Base-by-base conservation (phyloP, 2,113 vertebrate genomes). In the Microcebus jonahi region DNA sequence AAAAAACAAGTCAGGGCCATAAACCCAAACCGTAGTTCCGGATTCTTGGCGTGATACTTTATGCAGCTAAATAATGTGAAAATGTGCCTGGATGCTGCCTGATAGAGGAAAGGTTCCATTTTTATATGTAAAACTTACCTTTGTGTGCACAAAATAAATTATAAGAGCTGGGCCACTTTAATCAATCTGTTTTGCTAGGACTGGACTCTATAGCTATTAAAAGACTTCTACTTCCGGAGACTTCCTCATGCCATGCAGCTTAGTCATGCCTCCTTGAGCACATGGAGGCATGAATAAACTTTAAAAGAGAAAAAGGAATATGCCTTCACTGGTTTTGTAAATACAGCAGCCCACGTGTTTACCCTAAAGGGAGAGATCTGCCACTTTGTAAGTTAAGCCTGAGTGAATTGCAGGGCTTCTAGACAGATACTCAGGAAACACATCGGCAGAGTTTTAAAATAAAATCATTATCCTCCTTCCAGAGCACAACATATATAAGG, bases 261-360 rank as follows among this genome's bases (percentile, higher is more conserved):
- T 98, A 97, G 97, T 97, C 95, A 97, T 20, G 88, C 95, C 90
- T 96, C 75, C 93, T 94, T 97, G 97, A 97, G 50, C 98, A 97
- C 85, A 79, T 45, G 61, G 95, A 84, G 45, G 88, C 73, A 94
- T 89, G 94, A 96, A 97, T 92, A 90, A 95, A 96, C 94, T 96
- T 96, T 94, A 95, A 94, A 97, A 88, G 92, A 85, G 67, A 94
- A 88, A 96, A 77, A 94, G 75, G 77, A 95, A 96, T 88, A 91
- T 75, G 90, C 80, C 82, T 97, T 94, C 83, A 42, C 85, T 81
- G 96, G 85, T 88, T 97, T 94, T 97, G 96, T 97, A 97, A 97
- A 97, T 95, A 97, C 79, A 87, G 95, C 61, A 91, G 67, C 68
- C 8, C 23, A 86, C 55, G 77, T 89, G 88, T 95, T 94, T 96